phyloP scores from a whole-genome alignment of 2,797 vertebrate genomes.

The Xyrichtys novacula region DNA sequence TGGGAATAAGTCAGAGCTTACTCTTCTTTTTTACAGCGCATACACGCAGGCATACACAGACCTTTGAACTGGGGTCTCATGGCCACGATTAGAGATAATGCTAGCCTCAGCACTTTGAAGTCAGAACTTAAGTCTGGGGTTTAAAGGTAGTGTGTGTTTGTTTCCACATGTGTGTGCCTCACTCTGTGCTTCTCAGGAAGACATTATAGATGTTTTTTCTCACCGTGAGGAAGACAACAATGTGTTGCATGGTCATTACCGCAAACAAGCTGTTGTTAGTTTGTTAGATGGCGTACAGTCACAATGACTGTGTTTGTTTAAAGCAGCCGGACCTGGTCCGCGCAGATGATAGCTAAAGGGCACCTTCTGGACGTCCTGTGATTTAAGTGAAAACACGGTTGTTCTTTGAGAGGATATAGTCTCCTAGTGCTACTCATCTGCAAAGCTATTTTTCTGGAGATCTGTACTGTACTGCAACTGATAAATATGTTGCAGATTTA shows the following conservation, averaged over 20 bases:
- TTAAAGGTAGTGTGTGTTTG: slow-evolving; percentile 35
- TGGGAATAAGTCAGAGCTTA: slow-evolving; percentile 38
- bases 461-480: not conserved
- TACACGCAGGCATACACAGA: slow-evolving; percentile 16
- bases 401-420: not conserved
- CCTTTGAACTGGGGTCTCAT: slow-evolving; percentile 73
- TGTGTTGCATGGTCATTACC: slow-evolving; percentile 61
- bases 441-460: not conserved
- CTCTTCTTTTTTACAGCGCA: slow-evolving; percentile 26
- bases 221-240: slow-evolving; percentile 50
- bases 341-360: slow-evolving; percentile 6
- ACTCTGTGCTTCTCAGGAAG: slow-evolving; percentile 33
- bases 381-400: slow-evolving; percentile 39
- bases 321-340: not conserved
- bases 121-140: slow-evolving; percentile 46
- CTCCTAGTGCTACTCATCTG: not conserved
- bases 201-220: slow-evolving; percentile 53
- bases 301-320: slow-evolving; percentile 19
- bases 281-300: slow-evolving; percentile 36
- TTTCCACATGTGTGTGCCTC: slow-evolving; percentile 6
- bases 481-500: slow-evolving; percentile 3
- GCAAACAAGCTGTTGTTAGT: slow-evolving; percentile 64
- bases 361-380: not conserved
- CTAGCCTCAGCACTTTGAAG: slow-evolving; percentile 69
- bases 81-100: slow-evolving; percentile 63